Percentiles rank a stretch among this genome's conserved stretches.
Conservation (phyloP, 2,888 invertebrate genomes). For the Masnerella sp. region DNA sequence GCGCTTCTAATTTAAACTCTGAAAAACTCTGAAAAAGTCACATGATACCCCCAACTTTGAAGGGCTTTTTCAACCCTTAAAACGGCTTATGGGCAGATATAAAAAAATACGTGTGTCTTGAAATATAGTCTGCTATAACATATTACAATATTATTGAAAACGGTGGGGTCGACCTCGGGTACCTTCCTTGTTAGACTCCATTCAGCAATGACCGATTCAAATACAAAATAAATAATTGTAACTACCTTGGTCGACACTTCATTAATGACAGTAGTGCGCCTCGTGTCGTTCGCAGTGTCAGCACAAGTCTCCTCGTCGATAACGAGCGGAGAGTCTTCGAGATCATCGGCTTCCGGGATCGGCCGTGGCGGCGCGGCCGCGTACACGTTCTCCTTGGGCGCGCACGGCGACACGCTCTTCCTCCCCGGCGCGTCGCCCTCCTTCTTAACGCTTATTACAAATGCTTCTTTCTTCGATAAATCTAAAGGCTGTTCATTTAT, state of each 20-base stretch:
- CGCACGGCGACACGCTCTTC: conserved; percentile 69
- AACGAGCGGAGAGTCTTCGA: conserved; percentile 74
- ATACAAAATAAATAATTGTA: too few relatives aligned
- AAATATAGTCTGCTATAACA: too few relatives aligned
- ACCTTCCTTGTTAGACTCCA: too few relatives aligned
- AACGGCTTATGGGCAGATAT: too few relatives aligned
- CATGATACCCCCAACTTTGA: too few relatives aligned
- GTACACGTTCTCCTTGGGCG: conserved; percentile 65
- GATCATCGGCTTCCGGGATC: conserved; percentile 67
- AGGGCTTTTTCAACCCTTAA: too few relatives aligned
- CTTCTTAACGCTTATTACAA: conserved; percentile 68
- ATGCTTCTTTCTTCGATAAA: conserved; percentile 89
- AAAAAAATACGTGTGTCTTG: too few relatives aligned
- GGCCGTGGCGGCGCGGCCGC: conserved; percentile 25
- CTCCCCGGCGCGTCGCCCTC: conserved; percentile 68
- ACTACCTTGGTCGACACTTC: conserved; percentile 62
- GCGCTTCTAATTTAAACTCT: too few relatives aligned
- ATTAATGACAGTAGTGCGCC: conserved; percentile 53
- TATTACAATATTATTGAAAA: too few relatives aligned
- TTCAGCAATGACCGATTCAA: too few relatives aligned
- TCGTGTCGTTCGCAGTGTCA: conserved; percentile 67
- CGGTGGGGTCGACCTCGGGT: too few relatives aligned
- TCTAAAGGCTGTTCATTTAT: conserved; percentile 90
- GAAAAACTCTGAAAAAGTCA: too few relatives aligned
- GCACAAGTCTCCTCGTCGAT: conserved; percentile 74